Evolutionary conservation across 2,888 invertebrate species (phyloP).

Genomic region (Sialis lutaria): DNA sequence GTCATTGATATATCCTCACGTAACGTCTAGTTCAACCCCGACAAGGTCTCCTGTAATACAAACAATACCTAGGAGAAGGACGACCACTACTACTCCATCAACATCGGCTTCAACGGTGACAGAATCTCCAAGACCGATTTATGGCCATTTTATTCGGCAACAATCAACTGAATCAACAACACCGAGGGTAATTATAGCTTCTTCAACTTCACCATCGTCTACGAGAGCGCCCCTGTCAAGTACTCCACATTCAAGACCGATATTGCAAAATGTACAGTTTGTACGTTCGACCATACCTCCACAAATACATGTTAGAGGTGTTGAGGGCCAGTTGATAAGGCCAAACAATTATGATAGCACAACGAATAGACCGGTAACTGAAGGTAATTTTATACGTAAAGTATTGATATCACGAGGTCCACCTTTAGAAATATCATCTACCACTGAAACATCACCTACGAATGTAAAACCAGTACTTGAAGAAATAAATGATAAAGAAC

Average conservation of each 20-base stretch:
- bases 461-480: conserved; percentile 34
- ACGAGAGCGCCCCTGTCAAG: conserved; percentile 18
- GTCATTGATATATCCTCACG: conserved; percentile 25
- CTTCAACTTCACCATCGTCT: conserved; percentile 21
- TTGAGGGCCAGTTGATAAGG: conserved; percentile 21
- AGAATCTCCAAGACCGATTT: conserved; percentile 16
- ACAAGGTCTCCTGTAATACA: conserved; percentile 46
- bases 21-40: conserved; percentile 31
- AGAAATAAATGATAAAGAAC: conserved; percentile 23
- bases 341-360: conserved; percentile 16
- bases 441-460: conserved; percentile 8
- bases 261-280: conserved; percentile 15
- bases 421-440: conserved; percentile 19
- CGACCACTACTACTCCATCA: conserved; percentile 21
- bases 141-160: conserved; percentile 16
- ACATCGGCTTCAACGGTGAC: conserved; percentile 23
- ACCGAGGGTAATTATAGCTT: conserved; percentile 18
- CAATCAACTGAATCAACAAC: conserved; percentile 14
- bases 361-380: conserved; percentile 14
- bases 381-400: conserved; percentile 17
- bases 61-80: conserved; percentile 39
- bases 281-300: conserved; percentile 15
- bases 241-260: conserved; percentile 1
- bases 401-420: conserved; percentile 14
- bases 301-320: conserved; percentile 13